Evolutionary conservation across 1,140 invertebrate species (phyloP).

Genomic region (Thalassaphorura encarpata): DNA sequence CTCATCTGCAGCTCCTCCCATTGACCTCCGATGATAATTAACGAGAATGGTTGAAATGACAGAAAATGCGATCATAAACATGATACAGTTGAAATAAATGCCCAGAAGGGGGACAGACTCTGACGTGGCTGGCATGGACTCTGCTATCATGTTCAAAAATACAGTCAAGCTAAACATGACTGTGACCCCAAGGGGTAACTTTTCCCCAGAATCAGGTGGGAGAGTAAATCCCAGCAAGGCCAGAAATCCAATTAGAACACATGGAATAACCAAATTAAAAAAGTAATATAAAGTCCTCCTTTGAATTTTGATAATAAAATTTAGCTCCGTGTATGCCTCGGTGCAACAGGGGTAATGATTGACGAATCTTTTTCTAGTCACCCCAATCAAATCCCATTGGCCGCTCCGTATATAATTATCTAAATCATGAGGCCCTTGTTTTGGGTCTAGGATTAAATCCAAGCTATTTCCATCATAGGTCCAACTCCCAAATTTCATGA

Average conservation of each 20-base stretch:
- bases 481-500: no score
- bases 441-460: no score
- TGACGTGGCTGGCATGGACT: conserved; percentile 72
- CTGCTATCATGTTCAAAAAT: conserved; percentile 73
- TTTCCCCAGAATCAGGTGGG: conserved; percentile 97
- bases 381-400: no score
- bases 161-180: conserved; percentile 80
- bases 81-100: not conserved
- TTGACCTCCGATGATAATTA: not conserved
- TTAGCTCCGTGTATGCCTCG: conserved; percentile 93
- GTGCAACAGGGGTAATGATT: no score
- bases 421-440: no score
- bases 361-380: no score
- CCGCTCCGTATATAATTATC: no score
- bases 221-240: conserved; percentile 95
- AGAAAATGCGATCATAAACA: not conserved
- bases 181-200: conserved; percentile 79
- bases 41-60: not conserved
- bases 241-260: conserved; percentile 97
- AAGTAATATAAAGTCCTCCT: conserved; percentile 98
- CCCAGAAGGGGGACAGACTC: not conserved
- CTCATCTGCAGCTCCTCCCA: not conserved
- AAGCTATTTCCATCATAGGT: no score
- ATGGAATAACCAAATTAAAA: conserved; percentile 99
- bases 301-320: conserved; percentile 93